Conservation (phyloP, 2,797 vertebrate species). For the Lerista edwardsae region DNA sequence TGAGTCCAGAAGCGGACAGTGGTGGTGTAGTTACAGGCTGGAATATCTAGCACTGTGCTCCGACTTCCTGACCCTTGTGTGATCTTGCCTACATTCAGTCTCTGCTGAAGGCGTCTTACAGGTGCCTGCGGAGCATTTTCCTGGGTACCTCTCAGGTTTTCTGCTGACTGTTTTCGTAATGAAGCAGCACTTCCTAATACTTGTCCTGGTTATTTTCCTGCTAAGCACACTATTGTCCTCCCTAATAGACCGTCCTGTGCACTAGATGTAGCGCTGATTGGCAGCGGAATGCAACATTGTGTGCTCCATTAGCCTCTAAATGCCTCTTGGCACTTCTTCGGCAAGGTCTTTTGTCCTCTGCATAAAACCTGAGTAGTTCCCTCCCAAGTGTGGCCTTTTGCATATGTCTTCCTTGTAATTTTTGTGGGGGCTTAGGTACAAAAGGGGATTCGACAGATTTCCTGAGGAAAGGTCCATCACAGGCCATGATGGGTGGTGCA, state of each 20-base stretch:
- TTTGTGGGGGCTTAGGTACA: too few species aligned
- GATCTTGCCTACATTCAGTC: neutral
- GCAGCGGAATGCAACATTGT: neutral
- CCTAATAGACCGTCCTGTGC: too few species aligned
- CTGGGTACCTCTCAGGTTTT: neutral
- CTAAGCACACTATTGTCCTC: too few species aligned
- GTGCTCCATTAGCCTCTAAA: neutral
- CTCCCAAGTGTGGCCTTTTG: neutral
- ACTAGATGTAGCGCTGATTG: neutral
- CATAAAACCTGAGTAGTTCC: neutral
- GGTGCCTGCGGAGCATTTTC: neutral
- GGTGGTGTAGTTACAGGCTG: neutral
- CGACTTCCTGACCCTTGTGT: neutral
- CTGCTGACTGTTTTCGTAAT: neutral
- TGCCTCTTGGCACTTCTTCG: neutral
- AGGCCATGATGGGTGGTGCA: too few species aligned
- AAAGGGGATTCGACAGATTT: too few species aligned
- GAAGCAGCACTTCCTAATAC: neutral
- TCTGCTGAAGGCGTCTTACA: neutral
- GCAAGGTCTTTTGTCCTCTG: too few species aligned
- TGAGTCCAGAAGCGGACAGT: too few species aligned
- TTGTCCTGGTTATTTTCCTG: neutral
- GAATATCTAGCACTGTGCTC: too few species aligned
- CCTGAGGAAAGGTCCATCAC: too few species aligned
- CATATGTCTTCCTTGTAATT: rapidly evolving